Evolutionary conservation across 2,113 vertebrate species (phyloP).

Genomic region (Cololabis saira): DNA sequence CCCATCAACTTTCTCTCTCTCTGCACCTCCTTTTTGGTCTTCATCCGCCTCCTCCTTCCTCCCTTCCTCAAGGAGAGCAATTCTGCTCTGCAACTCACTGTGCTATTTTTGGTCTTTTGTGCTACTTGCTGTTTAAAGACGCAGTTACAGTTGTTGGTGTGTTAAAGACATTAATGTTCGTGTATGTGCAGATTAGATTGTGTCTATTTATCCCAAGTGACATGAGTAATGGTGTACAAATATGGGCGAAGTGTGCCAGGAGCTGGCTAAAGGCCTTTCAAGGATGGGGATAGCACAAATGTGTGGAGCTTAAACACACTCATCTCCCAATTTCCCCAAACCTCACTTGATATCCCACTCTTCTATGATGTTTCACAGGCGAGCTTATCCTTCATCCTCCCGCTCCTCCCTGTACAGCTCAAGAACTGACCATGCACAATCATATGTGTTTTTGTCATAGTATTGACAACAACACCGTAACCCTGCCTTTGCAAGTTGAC

Average conservation of each 20-base stretch:
- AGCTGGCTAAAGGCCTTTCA: conserved; percentile 63
- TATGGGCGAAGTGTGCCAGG: conserved; percentile 55
- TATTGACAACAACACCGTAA: conserved; percentile 63
- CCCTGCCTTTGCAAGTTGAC: conserved; percentile 55
- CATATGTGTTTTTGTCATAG: conserved; percentile 54
- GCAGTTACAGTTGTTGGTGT: conserved; percentile 76
- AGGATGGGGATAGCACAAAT: conserved; percentile 26
- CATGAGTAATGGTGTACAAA: conserved; percentile 44
- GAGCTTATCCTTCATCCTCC: not conserved
- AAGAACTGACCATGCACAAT: conserved; percentile 27
- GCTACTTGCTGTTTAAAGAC: conserved; percentile 84
- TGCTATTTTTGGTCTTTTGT: conserved; percentile 85
- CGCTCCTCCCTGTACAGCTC: conserved; percentile 4
- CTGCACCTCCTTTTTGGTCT: conserved; percentile 52
- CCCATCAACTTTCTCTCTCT: conserved; percentile 35
- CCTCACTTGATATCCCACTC: not conserved
- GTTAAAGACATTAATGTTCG: conserved; percentile 56
- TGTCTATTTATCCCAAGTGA: conserved; percentile 49
- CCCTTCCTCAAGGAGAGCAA: conserved; percentile 72
- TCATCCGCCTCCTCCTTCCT: conserved; percentile 42
- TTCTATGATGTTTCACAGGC: not conserved
- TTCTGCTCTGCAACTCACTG: conserved; percentile 78
- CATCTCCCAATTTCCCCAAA: conserved; percentile 29
- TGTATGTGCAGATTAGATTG: conserved; percentile 17
- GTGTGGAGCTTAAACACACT: conserved; percentile 41